Evolutionary conservation across 2,888 invertebrate species (phyloP).

Genomic region (Timema podura): DNA sequence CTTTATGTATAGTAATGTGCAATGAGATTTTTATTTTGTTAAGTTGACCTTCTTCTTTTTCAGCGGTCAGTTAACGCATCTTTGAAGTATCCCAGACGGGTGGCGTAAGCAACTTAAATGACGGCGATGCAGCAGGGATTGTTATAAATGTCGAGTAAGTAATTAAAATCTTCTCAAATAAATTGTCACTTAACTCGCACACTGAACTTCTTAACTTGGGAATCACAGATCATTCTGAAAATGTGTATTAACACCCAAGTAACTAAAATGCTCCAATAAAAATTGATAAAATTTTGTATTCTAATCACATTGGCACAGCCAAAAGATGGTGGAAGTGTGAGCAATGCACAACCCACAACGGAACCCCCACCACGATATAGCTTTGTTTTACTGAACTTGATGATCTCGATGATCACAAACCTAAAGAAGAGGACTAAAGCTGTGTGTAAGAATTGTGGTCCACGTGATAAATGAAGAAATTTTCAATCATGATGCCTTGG

Average conservation of each 20-base stretch:
- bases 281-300: no score
- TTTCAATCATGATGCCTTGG: not conserved
- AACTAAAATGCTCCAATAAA: no score
- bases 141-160: constrained; percentile 37
- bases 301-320: constrained; percentile 20
- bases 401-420: constrained; percentile 51
- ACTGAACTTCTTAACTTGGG: not conserved
- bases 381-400: constrained; percentile 56
- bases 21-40: no score
- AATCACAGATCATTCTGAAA: no score
- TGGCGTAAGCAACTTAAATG: constrained; percentile 33
- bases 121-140: constrained; percentile 35
- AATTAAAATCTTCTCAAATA: not conserved
- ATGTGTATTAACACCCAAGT: no score
- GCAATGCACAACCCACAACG: constrained; percentile 17
- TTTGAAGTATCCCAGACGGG: constrained; percentile 37
- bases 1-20: no score
- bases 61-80: constrained; percentile 43
- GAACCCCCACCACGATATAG: constrained; percentile 43
- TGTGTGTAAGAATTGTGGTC: constrained; percentile 48
- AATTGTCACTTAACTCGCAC: not conserved
- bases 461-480: constrained; percentile 39
- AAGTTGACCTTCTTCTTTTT: constrained; percentile 25
- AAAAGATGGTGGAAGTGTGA: constrained; percentile 24
- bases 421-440: constrained; percentile 48